These are phyloP conservation scores for Hoplostethus mediterraneus DNA, from an alignment of 2,797 vertebrate species.

Conservation along the genomic window DNA sequence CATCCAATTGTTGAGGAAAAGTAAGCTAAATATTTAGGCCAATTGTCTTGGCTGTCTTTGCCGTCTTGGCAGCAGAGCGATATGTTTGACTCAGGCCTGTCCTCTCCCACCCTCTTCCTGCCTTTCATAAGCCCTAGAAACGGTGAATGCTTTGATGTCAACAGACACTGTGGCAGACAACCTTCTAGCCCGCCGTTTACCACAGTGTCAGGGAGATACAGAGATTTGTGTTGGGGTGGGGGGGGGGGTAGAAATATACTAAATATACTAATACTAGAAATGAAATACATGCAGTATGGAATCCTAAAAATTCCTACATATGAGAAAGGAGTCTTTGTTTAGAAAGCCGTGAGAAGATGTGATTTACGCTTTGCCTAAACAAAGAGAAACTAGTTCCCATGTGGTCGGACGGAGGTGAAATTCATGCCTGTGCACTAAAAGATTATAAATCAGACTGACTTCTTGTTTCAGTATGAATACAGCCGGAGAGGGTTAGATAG, in stretches of 20 bases:
- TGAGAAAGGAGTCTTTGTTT: background rate
- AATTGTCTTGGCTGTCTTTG: slow-evolving; percentile 65
- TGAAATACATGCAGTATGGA: too few relatives aligned
- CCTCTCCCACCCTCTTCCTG: slow-evolving; percentile 81
- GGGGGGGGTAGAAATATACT: background rate
- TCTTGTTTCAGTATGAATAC: slow-evolving; percentile 1
- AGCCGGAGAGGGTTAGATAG: background rate
- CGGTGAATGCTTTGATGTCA: slow-evolving; percentile 75
- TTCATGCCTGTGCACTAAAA: background rate
- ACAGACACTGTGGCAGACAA: slow-evolving; percentile 76
- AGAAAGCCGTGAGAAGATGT: background rate
- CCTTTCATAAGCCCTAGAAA: slow-evolving; percentile 72
- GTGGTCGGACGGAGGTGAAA: background rate
- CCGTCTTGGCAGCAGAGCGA: slow-evolving; percentile 60
- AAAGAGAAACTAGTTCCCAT: background rate
- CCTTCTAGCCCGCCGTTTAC: slow-evolving; percentile 38
- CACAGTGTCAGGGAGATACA: slow-evolving; percentile 51
- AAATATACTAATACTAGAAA: background rate
- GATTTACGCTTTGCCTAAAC: background rate
- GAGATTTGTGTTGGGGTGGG: slow-evolving; percentile 14
- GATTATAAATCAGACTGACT: slow-evolving; percentile 10
- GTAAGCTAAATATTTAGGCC: slow-evolving; percentile 69
- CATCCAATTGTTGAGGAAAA: slow-evolving; percentile 66
- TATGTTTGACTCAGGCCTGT: slow-evolving; percentile 49
- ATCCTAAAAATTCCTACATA: background rate